These are phyloP conservation scores for Phthorimaea operculella DNA, from an alignment of 1,140 invertebrate species.

Conservation along the genomic window DNA sequence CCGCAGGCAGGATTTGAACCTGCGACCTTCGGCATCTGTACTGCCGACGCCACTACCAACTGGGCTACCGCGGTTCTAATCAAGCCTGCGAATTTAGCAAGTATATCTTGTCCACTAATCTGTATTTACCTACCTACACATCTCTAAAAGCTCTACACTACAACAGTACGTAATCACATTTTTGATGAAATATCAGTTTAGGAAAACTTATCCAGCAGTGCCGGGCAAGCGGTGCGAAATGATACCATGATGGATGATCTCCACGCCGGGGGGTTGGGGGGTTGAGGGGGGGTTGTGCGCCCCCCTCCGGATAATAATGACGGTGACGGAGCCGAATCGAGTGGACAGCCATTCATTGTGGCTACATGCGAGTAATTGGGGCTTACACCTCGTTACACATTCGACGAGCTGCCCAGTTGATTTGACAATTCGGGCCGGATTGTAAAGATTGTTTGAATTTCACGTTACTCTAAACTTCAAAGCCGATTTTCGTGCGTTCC, in stretches of 20 bases:
- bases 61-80: too few relatives aligned
- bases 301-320: neutral
- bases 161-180: too few relatives aligned
- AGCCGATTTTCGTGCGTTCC: too few relatives aligned
- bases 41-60: too few relatives aligned
- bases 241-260: constrained; percentile 20
- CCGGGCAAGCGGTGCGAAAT: constrained; percentile 9
- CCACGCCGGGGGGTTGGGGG: neutral
- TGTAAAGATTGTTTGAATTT: neutral
- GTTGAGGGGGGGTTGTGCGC: neutral
- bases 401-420: neutral
- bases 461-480: too few relatives aligned
- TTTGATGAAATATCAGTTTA: too few relatives aligned
- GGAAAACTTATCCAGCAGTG: neutral
- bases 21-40: too few relatives aligned
- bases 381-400: neutral
- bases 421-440: neutral
- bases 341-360: constrained; percentile 1
- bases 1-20: too few relatives aligned
- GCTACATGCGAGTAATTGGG: neutral
- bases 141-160: too few relatives aligned
- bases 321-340: neutral
- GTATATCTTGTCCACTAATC: too few relatives aligned
- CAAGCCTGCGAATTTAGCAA: too few relatives aligned
- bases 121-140: too few relatives aligned